A percentile compares a stretch with the other conserved stretches of the same genome.
Evolutionary conservation across 2,888 invertebrate species (phyloP).

Genomic region (Hyposoter didymator): DNA sequence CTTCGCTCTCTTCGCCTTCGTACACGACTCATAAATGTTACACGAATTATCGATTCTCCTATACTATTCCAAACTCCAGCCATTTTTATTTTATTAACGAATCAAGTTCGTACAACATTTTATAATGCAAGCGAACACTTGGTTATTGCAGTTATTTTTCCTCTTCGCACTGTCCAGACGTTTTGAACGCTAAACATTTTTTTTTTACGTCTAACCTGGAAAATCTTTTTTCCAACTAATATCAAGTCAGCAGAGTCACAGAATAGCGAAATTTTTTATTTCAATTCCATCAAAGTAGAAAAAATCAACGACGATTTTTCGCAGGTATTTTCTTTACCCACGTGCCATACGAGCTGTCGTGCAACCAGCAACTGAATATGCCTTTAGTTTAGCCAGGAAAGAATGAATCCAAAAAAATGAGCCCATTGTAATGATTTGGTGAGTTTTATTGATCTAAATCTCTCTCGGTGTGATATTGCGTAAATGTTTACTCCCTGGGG

Average conservation of each 20-base stretch:
- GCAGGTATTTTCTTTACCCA: too few species aligned
- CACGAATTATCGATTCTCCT: conserved; percentile 28
- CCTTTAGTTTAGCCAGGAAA: background rate
- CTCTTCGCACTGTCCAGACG: background rate
- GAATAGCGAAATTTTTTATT: background rate
- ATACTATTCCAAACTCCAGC: background rate
- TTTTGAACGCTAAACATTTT: background rate
- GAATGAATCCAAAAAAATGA: background rate
- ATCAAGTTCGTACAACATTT: background rate
- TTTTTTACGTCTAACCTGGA: background rate
- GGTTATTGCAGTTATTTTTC: background rate
- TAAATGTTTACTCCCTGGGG: too few species aligned
- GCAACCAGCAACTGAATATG: too few species aligned
- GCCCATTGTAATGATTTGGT: background rate
- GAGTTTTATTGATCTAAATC: background rate
- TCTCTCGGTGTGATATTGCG: background rate
- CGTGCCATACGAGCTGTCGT: too few species aligned
- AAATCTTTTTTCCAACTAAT: background rate
- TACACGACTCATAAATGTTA: conserved; percentile 17
- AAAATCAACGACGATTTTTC: too few species aligned
- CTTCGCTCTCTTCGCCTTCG: background rate
- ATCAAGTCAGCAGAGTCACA: background rate
- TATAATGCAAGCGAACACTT: background rate
- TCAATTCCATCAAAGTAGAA: too few species aligned
- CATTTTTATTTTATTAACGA: conserved; percentile 3